Conservation (phyloP, 2,888 invertebrate genomes). For the Isotomurus palustris region DNA sequence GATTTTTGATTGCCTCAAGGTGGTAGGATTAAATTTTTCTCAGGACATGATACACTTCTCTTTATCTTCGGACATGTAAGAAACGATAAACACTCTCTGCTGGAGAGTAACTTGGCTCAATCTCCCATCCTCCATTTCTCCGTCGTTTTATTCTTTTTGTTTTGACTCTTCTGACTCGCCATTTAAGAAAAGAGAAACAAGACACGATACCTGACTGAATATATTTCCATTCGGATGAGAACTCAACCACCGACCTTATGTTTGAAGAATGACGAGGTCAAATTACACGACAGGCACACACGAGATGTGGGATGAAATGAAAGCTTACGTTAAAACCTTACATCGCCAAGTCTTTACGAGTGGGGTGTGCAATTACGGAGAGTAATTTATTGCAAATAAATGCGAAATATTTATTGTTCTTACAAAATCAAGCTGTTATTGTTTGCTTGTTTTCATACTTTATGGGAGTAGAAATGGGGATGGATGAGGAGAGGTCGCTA, state of each 20-base stretch:
- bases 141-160: no score
- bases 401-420: conserved; percentile 1
- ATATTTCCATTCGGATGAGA: no score
- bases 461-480: no score
- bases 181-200: no score
- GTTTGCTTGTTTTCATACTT: conserved; percentile 1
- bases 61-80: no score
- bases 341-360: not conserved
- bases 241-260: not conserved
- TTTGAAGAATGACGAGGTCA: not conserved
- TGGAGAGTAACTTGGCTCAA: conserved; percentile 1
- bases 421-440: not conserved
- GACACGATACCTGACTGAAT: no score
- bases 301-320: no score
- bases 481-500: no score
- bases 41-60: no score
- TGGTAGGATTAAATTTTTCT: not conserved
- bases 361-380: not conserved
- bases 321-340: not conserved
- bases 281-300: not conserved
- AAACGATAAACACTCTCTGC: no score
- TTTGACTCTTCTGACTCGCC: no score
- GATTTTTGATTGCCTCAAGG: not conserved
- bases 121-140: not conserved
- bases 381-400: conserved; percentile 15